phyloP scores from a whole-genome alignment of 2,113 vertebrate species.

The Ceratotherium simum region DNA sequence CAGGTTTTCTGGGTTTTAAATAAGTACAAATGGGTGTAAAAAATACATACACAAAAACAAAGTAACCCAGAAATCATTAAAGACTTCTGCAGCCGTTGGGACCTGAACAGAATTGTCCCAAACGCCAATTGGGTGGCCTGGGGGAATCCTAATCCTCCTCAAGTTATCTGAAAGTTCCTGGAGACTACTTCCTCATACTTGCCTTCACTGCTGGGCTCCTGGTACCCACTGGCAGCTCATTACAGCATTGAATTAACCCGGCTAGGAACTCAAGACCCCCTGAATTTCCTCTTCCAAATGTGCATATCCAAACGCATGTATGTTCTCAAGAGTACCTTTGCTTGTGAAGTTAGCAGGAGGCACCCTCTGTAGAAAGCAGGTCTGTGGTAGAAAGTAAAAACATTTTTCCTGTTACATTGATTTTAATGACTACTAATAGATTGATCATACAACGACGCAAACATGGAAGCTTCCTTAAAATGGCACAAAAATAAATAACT shows the following conservation, averaged over 20 bases:
- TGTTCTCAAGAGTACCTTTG: neutral
- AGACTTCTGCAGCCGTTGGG: neutral
- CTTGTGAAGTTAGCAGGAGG: neutral
- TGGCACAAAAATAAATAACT: neutral
- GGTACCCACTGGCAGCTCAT: neutral
- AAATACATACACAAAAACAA: neutral
- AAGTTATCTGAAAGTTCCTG: neutral
- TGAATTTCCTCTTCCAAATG: neutral
- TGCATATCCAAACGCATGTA: neutral
- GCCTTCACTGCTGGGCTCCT: neutral
- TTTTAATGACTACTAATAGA: constrained; percentile 1
- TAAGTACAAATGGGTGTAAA: neutral
- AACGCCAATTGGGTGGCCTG: neutral
- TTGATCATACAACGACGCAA: neutral
- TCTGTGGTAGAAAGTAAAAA: neutral
- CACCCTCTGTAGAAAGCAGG: neutral
- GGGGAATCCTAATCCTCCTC: neutral
- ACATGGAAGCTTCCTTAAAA: neutral
- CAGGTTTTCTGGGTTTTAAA: neutral
- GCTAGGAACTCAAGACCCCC: neutral
- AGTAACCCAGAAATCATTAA: neutral
- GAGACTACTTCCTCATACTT: neutral
- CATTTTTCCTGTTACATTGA: neutral
- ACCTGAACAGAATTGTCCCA: neutral
- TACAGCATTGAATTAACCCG: neutral